Evolutionary conservation across 2,113 vertebrate genomes (phyloP), one percentile per base, ranked within the genome.

Genomic region (Aspiorhynchus laticeps): DNA sequence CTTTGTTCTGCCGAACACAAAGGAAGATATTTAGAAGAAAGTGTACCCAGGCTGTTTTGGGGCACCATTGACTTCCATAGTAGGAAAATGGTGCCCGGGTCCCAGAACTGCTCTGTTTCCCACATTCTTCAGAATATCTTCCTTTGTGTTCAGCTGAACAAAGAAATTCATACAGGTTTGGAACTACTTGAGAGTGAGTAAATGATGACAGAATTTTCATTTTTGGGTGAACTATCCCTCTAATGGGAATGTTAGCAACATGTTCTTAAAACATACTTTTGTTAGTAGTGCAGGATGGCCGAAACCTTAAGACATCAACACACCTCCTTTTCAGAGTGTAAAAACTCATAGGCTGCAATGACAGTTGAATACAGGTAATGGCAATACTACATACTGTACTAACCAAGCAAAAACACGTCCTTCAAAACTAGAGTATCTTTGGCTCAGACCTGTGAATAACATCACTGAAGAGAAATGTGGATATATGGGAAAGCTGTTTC

Each of bases 401-500:
- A 51, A 51, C 11, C 48, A 41, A 4, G 36, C 24, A 41, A 19
- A 75, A 38, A 28, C 56, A 38, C 0, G 46, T 7, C 61, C n/a
- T 31, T 73, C n/a, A 26, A 26, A 48, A 28, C n/a, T 28, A 48
- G 24, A 7, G 8, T 33, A 31, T 78, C 26, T 2, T 53, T 21
- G 43, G 31, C 15, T 11, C 17, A 21, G 14, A 33, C 24, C 33
- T 85, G 17, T 77, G 28, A 36, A 33, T 24, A 15, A 5, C 38
- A 86, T 61, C 28, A 59, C 2, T 51, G 19, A 59, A 77, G 43
- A 43, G 51, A 67, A 28, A 87, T 88, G 83, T 67, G 91, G 84
- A 46, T 21, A 74, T 90, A 89, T 81, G 91, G 92, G 93, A 93
- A 93, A 92, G 90, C 31, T 83, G 77, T 88, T 84, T 76, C 87